Percentiles rank a stretch among this genome's conserved stretches.
These are phyloP conservation scores for Neocloeon triangulifer DNA, from an alignment of 1,140 invertebrate genomes.

Conservation along the genomic window DNA sequence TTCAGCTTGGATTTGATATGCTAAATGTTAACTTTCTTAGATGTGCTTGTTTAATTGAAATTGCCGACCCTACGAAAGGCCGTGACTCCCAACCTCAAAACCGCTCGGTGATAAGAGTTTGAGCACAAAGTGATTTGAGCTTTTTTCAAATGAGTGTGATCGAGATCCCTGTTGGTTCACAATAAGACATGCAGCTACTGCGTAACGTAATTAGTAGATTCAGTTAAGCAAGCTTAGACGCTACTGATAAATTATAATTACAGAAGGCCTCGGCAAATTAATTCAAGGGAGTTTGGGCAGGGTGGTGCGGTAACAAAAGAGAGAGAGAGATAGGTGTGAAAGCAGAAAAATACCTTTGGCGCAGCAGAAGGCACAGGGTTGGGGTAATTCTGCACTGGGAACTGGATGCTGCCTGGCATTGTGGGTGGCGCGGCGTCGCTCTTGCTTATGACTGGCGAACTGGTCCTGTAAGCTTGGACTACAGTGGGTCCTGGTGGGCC, in stretches of 20 bases:
- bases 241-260: not conserved
- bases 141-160: too few relatives aligned
- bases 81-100: too few relatives aligned
- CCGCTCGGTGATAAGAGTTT: too few relatives aligned
- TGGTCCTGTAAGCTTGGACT: not conserved
- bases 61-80: too few relatives aligned
- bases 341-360: not conserved
- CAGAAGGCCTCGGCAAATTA: not conserved
- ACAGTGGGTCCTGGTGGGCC: not conserved
- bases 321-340: not conserved
- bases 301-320: not conserved
- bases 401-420: conserved; percentile 6
- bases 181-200: too few relatives aligned
- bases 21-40: too few relatives aligned
- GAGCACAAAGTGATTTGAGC: too few relatives aligned
- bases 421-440: not conserved
- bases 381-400: conserved; percentile 5
- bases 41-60: too few relatives aligned
- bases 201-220: too few relatives aligned
- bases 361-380: conserved; percentile 6
- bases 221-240: not conserved
- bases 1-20: too few relatives aligned
- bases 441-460: not conserved
- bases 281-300: not conserved
- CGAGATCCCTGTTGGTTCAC: too few relatives aligned